Percentiles rank a stretch among this genome's conserved stretches.
These are phyloP conservation scores for Boloria euphrosyne DNA, from an alignment of 2,888 invertebrate species.

Conservation along the genomic window DNA sequence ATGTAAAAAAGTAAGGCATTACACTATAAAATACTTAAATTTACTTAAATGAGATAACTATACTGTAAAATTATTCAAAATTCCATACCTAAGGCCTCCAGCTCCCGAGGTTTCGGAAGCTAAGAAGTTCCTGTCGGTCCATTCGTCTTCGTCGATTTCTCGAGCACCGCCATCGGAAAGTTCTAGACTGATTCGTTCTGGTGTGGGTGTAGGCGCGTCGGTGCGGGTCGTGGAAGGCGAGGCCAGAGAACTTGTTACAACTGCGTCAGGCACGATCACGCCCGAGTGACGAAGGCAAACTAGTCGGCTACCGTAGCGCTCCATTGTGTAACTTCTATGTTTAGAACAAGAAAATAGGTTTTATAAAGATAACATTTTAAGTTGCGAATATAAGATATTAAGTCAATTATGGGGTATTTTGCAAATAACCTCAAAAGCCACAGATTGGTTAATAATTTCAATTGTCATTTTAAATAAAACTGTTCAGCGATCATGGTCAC, in stretches of 20 bases:
- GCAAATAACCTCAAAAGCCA: too few relatives aligned
- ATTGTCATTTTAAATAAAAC: too few relatives aligned
- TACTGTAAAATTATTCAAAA: too few relatives aligned
- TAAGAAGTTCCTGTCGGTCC: slow-evolving; percentile 96
- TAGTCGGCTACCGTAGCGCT: slow-evolving; percentile 64
- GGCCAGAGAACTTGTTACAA: slow-evolving; percentile 36
- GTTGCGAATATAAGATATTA: too few relatives aligned
- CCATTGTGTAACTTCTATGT: slow-evolving; percentile 68
- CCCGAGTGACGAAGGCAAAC: slow-evolving; percentile 71
- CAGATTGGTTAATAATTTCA: too few relatives aligned
- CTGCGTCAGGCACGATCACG: slow-evolving; percentile 52
- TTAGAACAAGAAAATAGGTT: background rate
- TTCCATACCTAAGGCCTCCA: slow-evolving; percentile 62
- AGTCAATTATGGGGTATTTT: too few relatives aligned
- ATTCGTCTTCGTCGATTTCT: slow-evolving; percentile 97
- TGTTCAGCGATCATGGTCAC: too few relatives aligned
- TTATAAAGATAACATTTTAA: background rate
- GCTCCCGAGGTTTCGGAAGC: slow-evolving; percentile 85
- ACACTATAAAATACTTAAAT: too few relatives aligned
- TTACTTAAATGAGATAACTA: too few relatives aligned
- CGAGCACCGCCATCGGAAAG: slow-evolving; percentile 65
- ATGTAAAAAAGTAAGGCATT: too few relatives aligned
- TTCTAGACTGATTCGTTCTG: slow-evolving; percentile 70
- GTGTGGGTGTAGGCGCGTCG: slow-evolving; percentile 49
- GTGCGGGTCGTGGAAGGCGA: slow-evolving; percentile 35